A percentile compares a stretch with the other conserved stretches of the same genome.
Evolutionary conservation across 2,113 vertebrate species (phyloP).

Genomic region (Cryptomyrus ogoouensis): DNA sequence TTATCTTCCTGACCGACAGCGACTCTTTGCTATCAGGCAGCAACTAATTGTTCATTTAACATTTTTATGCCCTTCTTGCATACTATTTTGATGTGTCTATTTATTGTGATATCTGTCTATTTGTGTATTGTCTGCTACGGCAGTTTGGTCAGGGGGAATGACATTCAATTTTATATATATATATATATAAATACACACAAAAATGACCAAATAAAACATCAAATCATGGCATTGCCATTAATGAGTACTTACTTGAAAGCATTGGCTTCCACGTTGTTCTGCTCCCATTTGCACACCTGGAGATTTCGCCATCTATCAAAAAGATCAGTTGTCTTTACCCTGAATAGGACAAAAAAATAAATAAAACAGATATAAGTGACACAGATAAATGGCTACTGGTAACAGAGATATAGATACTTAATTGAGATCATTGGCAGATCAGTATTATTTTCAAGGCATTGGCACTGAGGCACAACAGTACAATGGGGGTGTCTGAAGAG

Average conservation of each 20-base stretch:
- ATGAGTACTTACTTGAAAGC: conserved; percentile 77
- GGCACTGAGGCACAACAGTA: background rate
- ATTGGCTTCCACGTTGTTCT: conserved; percentile 80
- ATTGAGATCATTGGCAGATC: background rate
- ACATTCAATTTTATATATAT: background rate
- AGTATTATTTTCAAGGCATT: background rate
- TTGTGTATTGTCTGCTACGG: background rate
- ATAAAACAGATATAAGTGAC: background rate
- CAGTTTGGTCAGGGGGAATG: background rate
- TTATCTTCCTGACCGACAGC: background rate
- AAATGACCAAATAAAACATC: background rate
- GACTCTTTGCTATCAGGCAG: background rate
- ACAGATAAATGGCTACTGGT: background rate
- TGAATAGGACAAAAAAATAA: conserved; percentile 39
- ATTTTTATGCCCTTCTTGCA: background rate
- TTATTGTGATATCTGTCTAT: background rate
- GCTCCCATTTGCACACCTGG: conserved; percentile 88
- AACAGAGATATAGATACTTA: background rate
- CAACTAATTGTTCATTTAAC: background rate
- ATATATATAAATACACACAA: background rate
- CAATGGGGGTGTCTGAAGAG: background rate
- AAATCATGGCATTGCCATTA: background rate
- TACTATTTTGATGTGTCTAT: background rate
- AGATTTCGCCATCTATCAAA: conserved; percentile 93
- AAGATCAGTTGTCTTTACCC: conserved; percentile 92